Base-by-base conservation (phyloP, 2,113 vertebrate species). In the Pseudorhombus dupliciocellatus region DNA sequence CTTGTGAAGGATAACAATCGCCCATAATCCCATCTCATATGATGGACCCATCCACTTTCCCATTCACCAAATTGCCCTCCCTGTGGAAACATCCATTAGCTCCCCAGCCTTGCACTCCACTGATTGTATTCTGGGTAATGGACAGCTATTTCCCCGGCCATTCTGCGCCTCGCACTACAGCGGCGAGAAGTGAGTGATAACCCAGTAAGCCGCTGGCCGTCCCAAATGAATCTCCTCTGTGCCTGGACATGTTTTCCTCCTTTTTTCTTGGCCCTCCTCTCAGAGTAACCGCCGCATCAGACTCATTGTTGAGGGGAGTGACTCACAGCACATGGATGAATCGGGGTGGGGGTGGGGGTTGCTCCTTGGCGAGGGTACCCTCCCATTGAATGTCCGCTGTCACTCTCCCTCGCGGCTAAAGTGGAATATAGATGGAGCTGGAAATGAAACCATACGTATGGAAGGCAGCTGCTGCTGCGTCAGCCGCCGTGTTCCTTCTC, bases 51-150 rank as follows among this genome's bases (percentile, higher is more conserved):
- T 84, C 72, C 77, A 79, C 59, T 84, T 68, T 74, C 46, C 80
- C 80, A 84, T 84, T 87, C 86, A 28, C 83, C 68, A 90, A 88
- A 90, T 88, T 87, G 77, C 84, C 65, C 77, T 87, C 73, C 68
- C 70, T 51, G 73, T 79, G 77, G 83, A 81, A 89, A 78, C 83
- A 79, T 83, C 84, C 87, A 88, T 91, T 90, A 90, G 70, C 83
- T 84, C 59, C 28, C 76, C 53, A 25, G 81, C 63, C 59, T 9
- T 64, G 79, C 56, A 59, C 79, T 83, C 70, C 1, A 51, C 83
- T 81, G 85, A 87, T 86, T 83, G 83, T 85, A 50, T 85, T 84
- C 71, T n/a, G 64, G 73, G 37, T 86, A 84, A 87, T 87, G 84
- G 84, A 87, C 84, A 70, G 88, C 83, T 58, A 63, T 87, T 88